Conservation (phyloP, 1,140 invertebrate species). For the Maniola jurtina region DNA sequence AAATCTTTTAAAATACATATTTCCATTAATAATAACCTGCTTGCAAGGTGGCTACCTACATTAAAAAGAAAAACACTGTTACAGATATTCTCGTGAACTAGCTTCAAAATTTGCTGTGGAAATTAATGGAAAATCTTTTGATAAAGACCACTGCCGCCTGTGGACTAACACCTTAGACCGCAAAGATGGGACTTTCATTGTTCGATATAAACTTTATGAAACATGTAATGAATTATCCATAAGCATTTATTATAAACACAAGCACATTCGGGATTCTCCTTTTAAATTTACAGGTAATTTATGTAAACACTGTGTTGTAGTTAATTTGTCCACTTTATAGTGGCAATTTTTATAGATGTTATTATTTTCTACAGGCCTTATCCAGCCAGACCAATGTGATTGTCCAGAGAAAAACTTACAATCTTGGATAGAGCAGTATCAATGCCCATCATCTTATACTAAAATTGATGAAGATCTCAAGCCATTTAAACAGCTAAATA, state of each 20-base stretch:
- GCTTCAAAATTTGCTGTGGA: conserved; percentile 70
- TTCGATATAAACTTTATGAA: conserved; percentile 90
- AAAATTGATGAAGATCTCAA: conserved; percentile 89
- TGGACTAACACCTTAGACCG: conserved; percentile 89
- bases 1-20: conserved; percentile 9
- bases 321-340: too few species aligned
- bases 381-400: conserved; percentile 91
- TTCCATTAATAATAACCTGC: background rate
- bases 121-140: conserved; percentile 78
- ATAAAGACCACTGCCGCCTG: conserved; percentile 81
- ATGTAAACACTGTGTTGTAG: too few species aligned
- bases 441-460: conserved; percentile 82
- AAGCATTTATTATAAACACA: conserved; percentile 83
- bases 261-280: conserved; percentile 84
- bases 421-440: conserved; percentile 84
- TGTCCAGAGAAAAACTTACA: conserved; percentile 85
- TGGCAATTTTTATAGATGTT: conserved; percentile 11
- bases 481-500: conserved; percentile 85
- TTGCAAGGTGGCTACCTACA: background rate
- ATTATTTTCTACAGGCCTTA: conserved; percentile 75
- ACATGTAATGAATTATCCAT: conserved; percentile 87
- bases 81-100: conserved; percentile 52
- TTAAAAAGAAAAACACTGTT: conserved; percentile 8
- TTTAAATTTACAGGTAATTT: conserved; percentile 82
- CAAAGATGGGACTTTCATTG: conserved; percentile 92